phyloP scores from a whole-genome alignment of 2,888 invertebrate genomes.

The Trichopria drosophilae region DNA sequence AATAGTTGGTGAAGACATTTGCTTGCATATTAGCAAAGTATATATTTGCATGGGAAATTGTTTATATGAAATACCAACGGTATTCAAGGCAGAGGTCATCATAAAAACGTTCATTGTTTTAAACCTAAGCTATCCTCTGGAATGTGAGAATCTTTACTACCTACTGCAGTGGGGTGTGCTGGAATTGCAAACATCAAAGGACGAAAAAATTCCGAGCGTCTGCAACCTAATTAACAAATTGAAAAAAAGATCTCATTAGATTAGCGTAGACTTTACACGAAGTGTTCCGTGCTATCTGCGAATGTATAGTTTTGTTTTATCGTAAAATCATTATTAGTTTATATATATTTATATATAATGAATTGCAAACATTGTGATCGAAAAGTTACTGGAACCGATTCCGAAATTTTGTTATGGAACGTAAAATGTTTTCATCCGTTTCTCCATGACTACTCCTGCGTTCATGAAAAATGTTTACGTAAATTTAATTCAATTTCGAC shows the following conservation, averaged over 20 bases:
- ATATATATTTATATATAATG: too few species aligned
- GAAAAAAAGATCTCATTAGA: too few species aligned
- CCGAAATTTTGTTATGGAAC: too few species aligned
- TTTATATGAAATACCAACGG: not conserved
- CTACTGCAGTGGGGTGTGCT: slow-evolving; percentile 7
- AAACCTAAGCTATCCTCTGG: slow-evolving; percentile 10
- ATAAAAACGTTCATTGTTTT: slow-evolving; percentile 10
- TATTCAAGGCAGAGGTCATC: slow-evolving; percentile 6
- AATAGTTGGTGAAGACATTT: slow-evolving; percentile 8
- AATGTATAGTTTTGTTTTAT: too few species aligned
- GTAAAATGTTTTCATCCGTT: slow-evolving; percentile 6
- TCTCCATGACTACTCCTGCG: not conserved
- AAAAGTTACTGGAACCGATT: too few species aligned
- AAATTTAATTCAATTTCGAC: not conserved
- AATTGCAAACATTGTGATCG: too few species aligned
- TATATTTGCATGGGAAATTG: slow-evolving; percentile 8
- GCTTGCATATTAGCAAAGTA: not conserved
- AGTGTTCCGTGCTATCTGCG: too few species aligned
- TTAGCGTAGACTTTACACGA: too few species aligned
- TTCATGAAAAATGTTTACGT: not conserved
- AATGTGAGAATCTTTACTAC: slow-evolving; percentile 13
- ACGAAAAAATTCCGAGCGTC: slow-evolving; percentile 11
- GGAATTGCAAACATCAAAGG: slow-evolving; percentile 1
- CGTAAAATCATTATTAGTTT: too few species aligned
- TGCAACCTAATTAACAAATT: slow-evolving; percentile 11